A percentile compares a stretch with the other conserved stretches of the same genome.
phyloP scores from a whole-genome alignment of 1,140 invertebrate genomes.

The Mamestra configurata region DNA sequence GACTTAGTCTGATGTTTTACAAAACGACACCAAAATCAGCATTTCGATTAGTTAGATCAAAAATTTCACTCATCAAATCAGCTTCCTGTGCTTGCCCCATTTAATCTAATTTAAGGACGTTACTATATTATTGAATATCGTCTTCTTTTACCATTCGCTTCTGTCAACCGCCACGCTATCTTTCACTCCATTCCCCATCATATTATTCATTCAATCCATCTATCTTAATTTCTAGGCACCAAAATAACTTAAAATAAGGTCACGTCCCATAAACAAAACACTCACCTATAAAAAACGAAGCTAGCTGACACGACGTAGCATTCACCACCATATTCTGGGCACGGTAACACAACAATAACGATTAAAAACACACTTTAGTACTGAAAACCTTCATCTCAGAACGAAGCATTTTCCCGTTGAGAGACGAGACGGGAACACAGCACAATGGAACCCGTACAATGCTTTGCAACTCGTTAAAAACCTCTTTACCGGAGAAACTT shows the following conservation, averaged over 20 bases:
- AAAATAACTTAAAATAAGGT: not conserved
- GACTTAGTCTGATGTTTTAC: too few species aligned
- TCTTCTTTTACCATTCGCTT: too few species aligned
- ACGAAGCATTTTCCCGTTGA: conserved; percentile 55
- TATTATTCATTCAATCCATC: too few species aligned
- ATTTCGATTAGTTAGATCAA: too few species aligned
- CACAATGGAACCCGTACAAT: conserved; percentile 58
- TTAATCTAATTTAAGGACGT: too few species aligned
- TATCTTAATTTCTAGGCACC: too few species aligned
- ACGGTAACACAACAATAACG: conserved; percentile 39
- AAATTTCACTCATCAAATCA: too few species aligned
- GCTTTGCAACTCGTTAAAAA: conserved; percentile 63
- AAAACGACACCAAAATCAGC: too few species aligned
- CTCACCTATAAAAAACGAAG: conserved; percentile 76
- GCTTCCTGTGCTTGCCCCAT: too few species aligned
- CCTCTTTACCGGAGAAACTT: conserved; percentile 55
- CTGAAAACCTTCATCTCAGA: conserved; percentile 59
- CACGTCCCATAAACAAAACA: conserved; percentile 4
- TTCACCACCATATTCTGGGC: conserved; percentile 59
- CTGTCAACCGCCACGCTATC: too few species aligned
- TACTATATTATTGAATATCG: too few species aligned
- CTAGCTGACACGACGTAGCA: conserved; percentile 62
- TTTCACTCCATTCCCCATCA: too few species aligned
- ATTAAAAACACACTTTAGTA: conserved; percentile 51
- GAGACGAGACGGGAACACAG: conserved; percentile 5